Evolutionary conservation across 2,888 invertebrate genomes (phyloP).

Genomic region (Belgica antarctica): DNA sequence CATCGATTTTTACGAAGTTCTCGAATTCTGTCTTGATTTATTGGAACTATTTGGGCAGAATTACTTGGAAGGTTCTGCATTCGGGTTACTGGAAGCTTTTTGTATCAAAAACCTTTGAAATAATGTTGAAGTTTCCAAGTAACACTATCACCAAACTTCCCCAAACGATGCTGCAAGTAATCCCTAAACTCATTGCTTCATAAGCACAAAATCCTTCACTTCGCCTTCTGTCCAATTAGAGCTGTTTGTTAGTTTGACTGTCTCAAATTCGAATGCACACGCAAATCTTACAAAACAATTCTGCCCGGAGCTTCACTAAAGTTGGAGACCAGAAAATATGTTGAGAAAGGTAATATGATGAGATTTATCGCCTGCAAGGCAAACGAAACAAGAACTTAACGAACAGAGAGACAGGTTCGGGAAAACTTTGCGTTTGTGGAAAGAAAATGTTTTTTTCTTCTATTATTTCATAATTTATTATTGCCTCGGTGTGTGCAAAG

Average conservation of each 20-base stretch:
- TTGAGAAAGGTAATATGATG: background rate
- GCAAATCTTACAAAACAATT: background rate
- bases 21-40: too few relatives aligned
- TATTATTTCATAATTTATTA: constrained; percentile 25
- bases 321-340: background rate
- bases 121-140: too few relatives aligned
- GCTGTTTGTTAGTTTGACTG: too few relatives aligned
- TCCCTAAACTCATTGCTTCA: too few relatives aligned
- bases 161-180: too few relatives aligned
- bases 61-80: too few relatives aligned
- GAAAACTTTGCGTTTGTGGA: background rate
- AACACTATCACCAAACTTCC: too few relatives aligned
- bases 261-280: background rate
- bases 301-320: background rate
- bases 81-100: background rate
- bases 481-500: background rate
- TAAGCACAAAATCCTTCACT: too few relatives aligned
- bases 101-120: too few relatives aligned
- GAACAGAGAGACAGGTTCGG: too few relatives aligned
- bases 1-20: background rate
- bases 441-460: background rate
- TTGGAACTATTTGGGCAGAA: too few relatives aligned
- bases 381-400: background rate
- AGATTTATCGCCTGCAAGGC: constrained; percentile 1
- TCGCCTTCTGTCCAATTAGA: too few relatives aligned